These are phyloP conservation scores for Micromesistius poutassou DNA, from an alignment of 2,797 vertebrate species.

Conservation along the genomic window DNA sequence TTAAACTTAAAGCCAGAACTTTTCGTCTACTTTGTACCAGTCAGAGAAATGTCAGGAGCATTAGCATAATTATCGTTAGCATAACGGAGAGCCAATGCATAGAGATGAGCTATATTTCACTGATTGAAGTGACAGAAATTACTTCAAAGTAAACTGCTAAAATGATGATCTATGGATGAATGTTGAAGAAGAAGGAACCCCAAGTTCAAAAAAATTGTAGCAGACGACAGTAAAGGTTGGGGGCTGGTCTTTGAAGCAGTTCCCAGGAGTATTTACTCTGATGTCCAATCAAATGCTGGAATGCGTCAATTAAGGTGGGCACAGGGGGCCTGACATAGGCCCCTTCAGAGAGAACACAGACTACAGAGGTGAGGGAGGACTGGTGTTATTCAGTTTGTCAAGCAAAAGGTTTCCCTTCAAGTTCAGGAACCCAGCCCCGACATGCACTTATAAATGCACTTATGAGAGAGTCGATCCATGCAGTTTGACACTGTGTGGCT, in stretches of 20 bases:
- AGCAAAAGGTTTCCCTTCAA: neutral
- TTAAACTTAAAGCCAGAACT: neutral
- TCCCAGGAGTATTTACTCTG: constrained; percentile 37
- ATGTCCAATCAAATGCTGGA: constrained; percentile 35
- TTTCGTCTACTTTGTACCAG: neutral
- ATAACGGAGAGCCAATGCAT: neutral
- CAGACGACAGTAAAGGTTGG: neutral
- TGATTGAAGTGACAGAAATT: neutral
- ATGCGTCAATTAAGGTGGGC: constrained; percentile 40
- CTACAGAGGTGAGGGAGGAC: neutral
- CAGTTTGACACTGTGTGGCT: neutral
- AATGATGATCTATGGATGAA: neutral
- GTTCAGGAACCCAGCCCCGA: neutral
- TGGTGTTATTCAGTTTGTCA: neutral
- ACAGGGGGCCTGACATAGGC: constrained; percentile 15
- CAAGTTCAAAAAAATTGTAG: neutral
- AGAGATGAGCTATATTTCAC: neutral
- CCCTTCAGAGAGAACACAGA: constrained; percentile 28
- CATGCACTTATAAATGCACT: neutral
- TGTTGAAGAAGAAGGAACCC: neutral
- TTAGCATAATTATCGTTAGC: neutral
- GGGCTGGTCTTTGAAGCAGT: constrained; percentile 31
- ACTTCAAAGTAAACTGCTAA: neutral
- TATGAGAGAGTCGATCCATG: neutral
- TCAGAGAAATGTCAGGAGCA: neutral